A percentile compares a stretch with the other conserved stretches of the same genome.
These are phyloP conservation scores for Agonum fuliginosum DNA, from an alignment of 2,888 invertebrate genomes.

Conservation along the genomic window DNA sequence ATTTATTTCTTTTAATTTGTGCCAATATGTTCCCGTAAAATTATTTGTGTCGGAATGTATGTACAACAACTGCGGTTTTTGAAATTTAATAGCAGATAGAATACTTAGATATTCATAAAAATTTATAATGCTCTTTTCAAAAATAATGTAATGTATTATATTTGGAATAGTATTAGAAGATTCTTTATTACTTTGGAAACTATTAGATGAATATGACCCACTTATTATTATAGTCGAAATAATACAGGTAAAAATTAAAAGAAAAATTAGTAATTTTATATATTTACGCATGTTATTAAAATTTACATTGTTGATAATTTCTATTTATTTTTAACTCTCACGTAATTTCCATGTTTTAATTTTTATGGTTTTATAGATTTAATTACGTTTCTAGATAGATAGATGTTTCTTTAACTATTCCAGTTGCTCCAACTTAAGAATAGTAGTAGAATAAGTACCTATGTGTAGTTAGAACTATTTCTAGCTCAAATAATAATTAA, in stretches of 20 bases:
- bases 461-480: too few relatives aligned
- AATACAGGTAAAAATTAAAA: background rate
- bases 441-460: too few relatives aligned
- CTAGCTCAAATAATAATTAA: too few relatives aligned
- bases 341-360: too few relatives aligned
- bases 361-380: too few relatives aligned
- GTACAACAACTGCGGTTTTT: constrained; percentile 67
- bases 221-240: constrained; percentile 12
- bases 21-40: constrained; percentile 65
- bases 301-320: too few relatives aligned
- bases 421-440: too few relatives aligned
- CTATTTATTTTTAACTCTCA: too few relatives aligned
- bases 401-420: too few relatives aligned
- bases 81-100: constrained; percentile 67
- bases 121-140: constrained; percentile 65
- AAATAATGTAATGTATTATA: constrained; percentile 69
- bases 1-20: constrained; percentile 61
- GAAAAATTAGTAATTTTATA: constrained; percentile 13
- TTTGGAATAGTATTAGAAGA: constrained; percentile 66
- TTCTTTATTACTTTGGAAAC: background rate
- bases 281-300: constrained; percentile 29
- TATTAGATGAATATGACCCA: constrained; percentile 28
- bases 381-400: too few relatives aligned
- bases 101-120: constrained; percentile 68
- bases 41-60: constrained; percentile 67